Conservation (phyloP, 2,888 invertebrate species). For the Calameuta idolon region DNA sequence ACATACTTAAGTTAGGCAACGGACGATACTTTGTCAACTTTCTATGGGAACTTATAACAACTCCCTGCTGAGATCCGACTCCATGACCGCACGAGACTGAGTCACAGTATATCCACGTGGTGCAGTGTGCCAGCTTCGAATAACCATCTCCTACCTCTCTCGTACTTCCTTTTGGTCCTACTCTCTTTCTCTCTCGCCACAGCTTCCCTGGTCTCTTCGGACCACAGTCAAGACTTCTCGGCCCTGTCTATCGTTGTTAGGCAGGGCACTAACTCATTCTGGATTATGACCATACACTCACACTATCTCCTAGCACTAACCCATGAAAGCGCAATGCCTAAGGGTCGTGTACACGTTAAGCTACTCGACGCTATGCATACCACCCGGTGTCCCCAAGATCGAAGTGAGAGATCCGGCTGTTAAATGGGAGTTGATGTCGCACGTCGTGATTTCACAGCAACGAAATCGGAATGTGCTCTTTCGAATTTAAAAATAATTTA, state of each 20-base stretch:
- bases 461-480: background rate
- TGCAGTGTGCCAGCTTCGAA: slow-evolving; percentile 16
- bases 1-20: slow-evolving; percentile 28
- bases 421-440: background rate
- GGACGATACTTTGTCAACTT: slow-evolving; percentile 28
- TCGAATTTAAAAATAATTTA: background rate
- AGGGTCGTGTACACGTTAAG: background rate
- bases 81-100: slow-evolving; percentile 19
- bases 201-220: slow-evolving; percentile 11
- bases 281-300: slow-evolving; percentile 24
- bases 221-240: slow-evolving; percentile 14
- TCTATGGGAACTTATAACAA: slow-evolving; percentile 29
- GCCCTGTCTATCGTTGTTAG: slow-evolving; percentile 26
- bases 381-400: background rate
- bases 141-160: slow-evolving; percentile 21
- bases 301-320: slow-evolving; percentile 15
- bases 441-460: background rate
- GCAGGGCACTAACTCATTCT: slow-evolving; percentile 28
- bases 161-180: slow-evolving; percentile 17
- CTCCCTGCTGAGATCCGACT: slow-evolving; percentile 27
- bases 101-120: slow-evolving; percentile 16
- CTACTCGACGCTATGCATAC: background rate
- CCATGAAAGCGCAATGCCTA: slow-evolving; percentile 18
- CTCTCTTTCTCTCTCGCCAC: slow-evolving; percentile 16
- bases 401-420: slow-evolving; percentile 2